Conservation (phyloP, 2,797 vertebrate genomes). For the Huso huso region DNA sequence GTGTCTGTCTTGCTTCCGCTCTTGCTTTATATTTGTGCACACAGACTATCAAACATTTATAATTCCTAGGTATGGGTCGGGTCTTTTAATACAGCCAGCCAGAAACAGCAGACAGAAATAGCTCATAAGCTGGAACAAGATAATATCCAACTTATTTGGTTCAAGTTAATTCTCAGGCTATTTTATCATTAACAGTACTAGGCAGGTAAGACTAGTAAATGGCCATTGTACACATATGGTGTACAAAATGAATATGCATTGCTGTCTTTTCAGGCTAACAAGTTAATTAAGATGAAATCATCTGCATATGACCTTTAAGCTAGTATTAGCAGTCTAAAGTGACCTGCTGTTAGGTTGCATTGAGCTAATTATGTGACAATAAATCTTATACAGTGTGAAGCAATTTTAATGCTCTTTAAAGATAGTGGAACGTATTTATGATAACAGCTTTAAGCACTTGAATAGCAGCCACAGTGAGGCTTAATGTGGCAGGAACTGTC, state of each 20-base stretch:
- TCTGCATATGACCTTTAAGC: slow-evolving; percentile 83
- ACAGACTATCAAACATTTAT: too few species aligned
- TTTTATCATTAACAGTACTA: not conserved
- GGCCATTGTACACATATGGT: slow-evolving; percentile 31
- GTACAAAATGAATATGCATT: slow-evolving; percentile 25
- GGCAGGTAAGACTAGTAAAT: not conserved
- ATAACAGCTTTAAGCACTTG: slow-evolving; percentile 70
- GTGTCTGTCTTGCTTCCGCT: too few species aligned
- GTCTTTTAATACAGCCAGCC: too few species aligned
- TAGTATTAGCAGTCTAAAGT: slow-evolving; percentile 71
- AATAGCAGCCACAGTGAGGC: slow-evolving; percentile 73
- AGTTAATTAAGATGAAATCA: slow-evolving; percentile 64
- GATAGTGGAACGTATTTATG: slow-evolving; percentile 72
- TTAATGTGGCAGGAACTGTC: slow-evolving; percentile 82
- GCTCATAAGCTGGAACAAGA: too few species aligned
- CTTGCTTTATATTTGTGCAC: too few species aligned
- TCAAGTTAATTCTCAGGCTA: too few species aligned
- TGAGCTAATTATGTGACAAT: slow-evolving; percentile 73
- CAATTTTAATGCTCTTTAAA: slow-evolving; percentile 76
- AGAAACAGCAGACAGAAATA: too few species aligned
- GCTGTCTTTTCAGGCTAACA: slow-evolving; percentile 26
- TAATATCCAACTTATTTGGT: too few species aligned
- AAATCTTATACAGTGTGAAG: slow-evolving; percentile 65
- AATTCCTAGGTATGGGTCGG: too few species aligned
- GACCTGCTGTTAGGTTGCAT: slow-evolving; percentile 72